Base-by-base conservation (phyloP, 2,888 invertebrate species). In the Acrobeloides nanus region DNA sequence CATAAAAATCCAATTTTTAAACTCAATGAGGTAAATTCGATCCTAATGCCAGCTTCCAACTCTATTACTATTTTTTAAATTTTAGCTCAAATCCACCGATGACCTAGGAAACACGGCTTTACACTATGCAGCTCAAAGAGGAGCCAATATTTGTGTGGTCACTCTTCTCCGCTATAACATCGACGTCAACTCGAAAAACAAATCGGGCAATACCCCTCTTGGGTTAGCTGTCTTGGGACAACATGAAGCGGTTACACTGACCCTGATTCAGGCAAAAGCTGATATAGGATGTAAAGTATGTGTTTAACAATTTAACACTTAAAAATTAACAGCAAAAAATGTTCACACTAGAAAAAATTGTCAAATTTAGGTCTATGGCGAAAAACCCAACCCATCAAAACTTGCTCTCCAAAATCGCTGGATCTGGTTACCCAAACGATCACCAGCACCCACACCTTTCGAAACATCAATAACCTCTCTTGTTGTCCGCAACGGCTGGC, bases 91-190 rank as follows among this genome's bases (percentile, higher is more conserved):
- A n/a, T 15, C 27, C 8, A 23, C 47, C 15, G 49, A 49, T 31
- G 25, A 38, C 2, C 26, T 38, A 47, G 75, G 75, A 2, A 61
- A 66, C 48, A 74, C 76, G 1, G 74, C 77, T 0, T 64, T 78
- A 4, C 77, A 78, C 56, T 62, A 74, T 45, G 76, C 78, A 5
- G 77, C 77, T n/a, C 57, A 62, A 32, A 61, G 77, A 39, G 79
- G 79, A 15, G 75, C 78, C n/a, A 76, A 77, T 4, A 77, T 79
- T 54, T 78, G 75, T 46, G 75, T 74, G 55, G 67, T 77, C 56
- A 74, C 75, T 57, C 58, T 77, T 17, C 53, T 75, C 15, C 66
- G 62, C 23, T 62, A 75, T 57, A 61, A 64, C 34, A 68, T 68
- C 20, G 62, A 66, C 38, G 53, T 76, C 4, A 69, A 76, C 40